phyloP scores from a whole-genome alignment of 2,797 vertebrate genomes.

The Artibeus lituratus region DNA sequence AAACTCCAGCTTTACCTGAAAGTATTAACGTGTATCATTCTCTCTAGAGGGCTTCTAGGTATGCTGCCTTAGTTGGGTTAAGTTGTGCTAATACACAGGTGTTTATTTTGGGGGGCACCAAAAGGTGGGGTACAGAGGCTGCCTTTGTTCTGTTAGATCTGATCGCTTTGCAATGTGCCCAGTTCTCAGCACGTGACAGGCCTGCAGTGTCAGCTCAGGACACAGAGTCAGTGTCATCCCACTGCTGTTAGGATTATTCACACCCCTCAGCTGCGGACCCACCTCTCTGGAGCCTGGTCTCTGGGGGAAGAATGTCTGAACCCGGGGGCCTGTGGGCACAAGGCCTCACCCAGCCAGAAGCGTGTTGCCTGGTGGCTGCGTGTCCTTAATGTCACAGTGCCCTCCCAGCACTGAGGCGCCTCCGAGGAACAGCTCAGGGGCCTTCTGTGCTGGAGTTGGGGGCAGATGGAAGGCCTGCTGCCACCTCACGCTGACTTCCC shows the following conservation, averaged over 20 bases:
- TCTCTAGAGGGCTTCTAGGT: not conserved
- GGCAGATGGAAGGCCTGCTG: fast-evolving
- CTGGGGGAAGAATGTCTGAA: not conserved
- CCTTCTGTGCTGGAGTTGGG: not conserved
- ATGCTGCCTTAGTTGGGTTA: not conserved
- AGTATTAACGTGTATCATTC: too few species aligned
- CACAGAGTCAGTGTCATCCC: fast-evolving
- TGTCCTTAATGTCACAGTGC: not conserved
- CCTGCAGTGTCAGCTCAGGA: not conserved
- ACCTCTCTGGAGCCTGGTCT: not conserved
- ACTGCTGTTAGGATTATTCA: fast-evolving
- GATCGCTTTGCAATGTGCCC: not conserved
- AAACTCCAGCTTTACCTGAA: not conserved
- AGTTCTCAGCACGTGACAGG: not conserved
- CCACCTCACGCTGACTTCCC: not conserved
- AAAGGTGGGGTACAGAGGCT: not conserved
- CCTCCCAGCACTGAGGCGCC: not conserved
- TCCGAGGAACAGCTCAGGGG: not conserved
- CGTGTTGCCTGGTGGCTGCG: too few species aligned
- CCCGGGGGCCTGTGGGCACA: not conserved
- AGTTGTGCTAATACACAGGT: not conserved
- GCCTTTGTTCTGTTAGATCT: not conserved
- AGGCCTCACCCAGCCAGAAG: not conserved
- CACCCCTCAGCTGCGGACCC: not conserved
- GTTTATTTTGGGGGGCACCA: not conserved